Percentiles rank a stretch among this genome's conserved stretches.
Evolutionary conservation across 1,140 invertebrate species (phyloP).

Genomic region (Anastrepha ludens): DNA sequence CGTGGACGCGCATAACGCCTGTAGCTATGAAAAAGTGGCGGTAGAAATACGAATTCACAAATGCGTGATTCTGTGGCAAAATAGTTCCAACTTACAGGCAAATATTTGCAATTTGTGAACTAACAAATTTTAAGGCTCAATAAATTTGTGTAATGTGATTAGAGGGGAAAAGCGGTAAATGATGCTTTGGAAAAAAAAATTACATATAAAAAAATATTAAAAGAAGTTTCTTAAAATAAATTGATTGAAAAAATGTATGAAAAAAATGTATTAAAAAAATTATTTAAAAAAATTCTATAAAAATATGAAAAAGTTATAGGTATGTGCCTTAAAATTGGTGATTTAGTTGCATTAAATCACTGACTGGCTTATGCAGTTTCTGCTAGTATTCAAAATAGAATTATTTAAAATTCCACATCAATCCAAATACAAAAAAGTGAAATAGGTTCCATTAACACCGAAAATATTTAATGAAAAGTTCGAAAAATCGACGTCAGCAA

Average conservation of each 20-base stretch:
- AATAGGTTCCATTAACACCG: neutral
- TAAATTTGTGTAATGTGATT: neutral
- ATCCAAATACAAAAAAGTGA: neutral
- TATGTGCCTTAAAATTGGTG: neutral
- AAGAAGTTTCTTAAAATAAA: no score
- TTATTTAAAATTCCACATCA: neutral
- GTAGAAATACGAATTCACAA: neutral
- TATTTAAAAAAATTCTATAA: neutral
- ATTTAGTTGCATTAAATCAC: neutral
- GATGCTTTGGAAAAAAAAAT: neutral
- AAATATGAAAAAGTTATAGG: neutral
- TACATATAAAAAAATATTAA: neutral
- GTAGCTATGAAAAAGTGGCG: neutral
- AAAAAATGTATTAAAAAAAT: neutral
- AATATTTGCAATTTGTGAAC: neutral
- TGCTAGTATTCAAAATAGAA: neutral
- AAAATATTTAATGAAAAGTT: slow-evolving; percentile 66
- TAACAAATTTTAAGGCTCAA: neutral
- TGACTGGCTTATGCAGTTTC: neutral
- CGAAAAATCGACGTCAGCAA: slow-evolving; percentile 65
- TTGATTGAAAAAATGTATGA: neutral
- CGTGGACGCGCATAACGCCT: neutral
- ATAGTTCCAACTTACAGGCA: neutral
- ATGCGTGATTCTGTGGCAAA: neutral
- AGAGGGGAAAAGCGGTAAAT: neutral